phyloP scores from a whole-genome alignment of 2,888 invertebrate species.

The Ceriagrion tenellum region DNA sequence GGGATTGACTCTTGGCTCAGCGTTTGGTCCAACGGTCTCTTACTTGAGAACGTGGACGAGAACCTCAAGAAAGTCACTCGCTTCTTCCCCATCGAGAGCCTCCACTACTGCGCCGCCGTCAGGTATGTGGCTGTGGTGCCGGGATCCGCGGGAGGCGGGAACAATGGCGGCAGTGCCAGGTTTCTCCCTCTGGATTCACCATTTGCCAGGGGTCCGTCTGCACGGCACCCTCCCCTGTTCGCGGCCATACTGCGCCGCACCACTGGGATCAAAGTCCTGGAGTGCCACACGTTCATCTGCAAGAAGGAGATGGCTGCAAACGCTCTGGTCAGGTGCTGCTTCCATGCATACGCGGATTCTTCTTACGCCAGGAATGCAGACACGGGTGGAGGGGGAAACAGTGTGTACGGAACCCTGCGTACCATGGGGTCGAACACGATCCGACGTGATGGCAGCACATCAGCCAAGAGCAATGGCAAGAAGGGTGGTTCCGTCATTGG shows the following conservation, averaged over 20 bases:
- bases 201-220: constrained; percentile 94
- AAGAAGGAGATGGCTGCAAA: constrained; percentile 98
- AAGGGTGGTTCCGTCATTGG: constrained; percentile 73
- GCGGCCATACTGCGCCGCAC: constrained; percentile 97
- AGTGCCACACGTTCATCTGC: constrained; percentile 99
- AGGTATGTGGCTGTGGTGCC: constrained; percentile 87
- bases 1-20: constrained; percentile 98
- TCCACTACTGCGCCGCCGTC: constrained; percentile 98
- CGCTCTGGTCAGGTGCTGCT: constrained; percentile 97
- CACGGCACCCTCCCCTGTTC: constrained; percentile 97
- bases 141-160: constrained; percentile 79
- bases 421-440: constrained; percentile 78
- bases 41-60: constrained; percentile 97
- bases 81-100: constrained; percentile 96
- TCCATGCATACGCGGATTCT: constrained; percentile 98
- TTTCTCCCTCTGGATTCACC: constrained; percentile 98
- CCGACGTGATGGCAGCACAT: constrained; percentile 74
- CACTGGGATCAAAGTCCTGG: constrained; percentile 97
- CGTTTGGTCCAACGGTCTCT: constrained; percentile 97
- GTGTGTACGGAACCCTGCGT: constrained; percentile 79
- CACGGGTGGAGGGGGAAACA: constrained; percentile 75
- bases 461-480: constrained; percentile 72
- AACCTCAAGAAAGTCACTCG: constrained; percentile 95
- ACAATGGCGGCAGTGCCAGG: constrained; percentile 85
- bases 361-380: constrained; percentile 91